These are phyloP conservation scores for Metridium senile DNA, from an alignment of 92 coral and sea anemone species.

Conservation along the genomic window DNA sequence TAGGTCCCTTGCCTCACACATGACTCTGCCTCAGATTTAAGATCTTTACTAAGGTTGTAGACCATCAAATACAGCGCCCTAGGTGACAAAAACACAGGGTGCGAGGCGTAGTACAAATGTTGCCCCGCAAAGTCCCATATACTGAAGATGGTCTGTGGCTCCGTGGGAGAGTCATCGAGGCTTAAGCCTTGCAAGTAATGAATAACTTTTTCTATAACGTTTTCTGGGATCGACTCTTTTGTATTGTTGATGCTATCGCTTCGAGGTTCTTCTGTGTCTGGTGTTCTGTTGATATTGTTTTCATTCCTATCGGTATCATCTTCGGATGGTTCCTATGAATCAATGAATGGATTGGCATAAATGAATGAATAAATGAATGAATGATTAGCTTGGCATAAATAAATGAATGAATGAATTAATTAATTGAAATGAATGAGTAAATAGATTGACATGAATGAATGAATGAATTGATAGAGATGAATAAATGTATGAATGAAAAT, in stretches of 20 bases:
- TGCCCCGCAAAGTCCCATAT: conserved; percentile 95
- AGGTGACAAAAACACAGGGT: conserved; percentile 81
- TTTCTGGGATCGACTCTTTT: conserved; percentile 54
- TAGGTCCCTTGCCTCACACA: conserved; percentile 84
- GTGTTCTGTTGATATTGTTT: not conserved
- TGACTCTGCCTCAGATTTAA: conserved; percentile 71
- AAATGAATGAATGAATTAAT: too few relatives aligned
- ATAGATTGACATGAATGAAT: too few relatives aligned
- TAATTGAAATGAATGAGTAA: too few relatives aligned
- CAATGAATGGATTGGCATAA: too few relatives aligned
- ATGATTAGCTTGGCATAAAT: too few relatives aligned
- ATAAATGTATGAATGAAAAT: not conserved
- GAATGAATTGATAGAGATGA: too few relatives aligned
- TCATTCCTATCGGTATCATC: not conserved
- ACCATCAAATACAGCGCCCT: conserved; percentile 79
- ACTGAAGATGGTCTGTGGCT: conserved; percentile 66
- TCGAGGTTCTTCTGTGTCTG: not conserved
- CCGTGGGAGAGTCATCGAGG: conserved; percentile 38
- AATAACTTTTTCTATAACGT: conserved; percentile 61
- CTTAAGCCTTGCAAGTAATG: conserved; percentile 53
- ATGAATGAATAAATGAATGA: not conserved
- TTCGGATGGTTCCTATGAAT: not conserved
- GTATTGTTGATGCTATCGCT: not conserved
- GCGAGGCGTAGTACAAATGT: conserved; percentile 86
- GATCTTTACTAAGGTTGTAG: conserved; percentile 80